Evolutionary conservation across 2,113 vertebrate species (phyloP).

Genomic region (Myxocyprinus asiaticus): DNA sequence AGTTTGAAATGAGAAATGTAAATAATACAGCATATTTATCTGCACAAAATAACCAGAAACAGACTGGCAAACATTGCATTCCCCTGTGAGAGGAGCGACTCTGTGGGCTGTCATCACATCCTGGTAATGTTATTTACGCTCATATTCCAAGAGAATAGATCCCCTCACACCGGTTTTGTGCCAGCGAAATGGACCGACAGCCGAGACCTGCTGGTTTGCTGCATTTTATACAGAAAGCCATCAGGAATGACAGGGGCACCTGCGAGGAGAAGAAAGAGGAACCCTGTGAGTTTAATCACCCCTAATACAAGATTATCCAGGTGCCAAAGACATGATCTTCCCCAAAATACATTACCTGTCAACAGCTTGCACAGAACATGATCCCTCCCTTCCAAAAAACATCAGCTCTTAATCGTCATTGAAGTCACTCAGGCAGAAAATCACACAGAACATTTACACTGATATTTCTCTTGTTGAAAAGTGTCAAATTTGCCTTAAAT

Average conservation of each 20-base stretch:
- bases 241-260: slow-evolving; percentile 60
- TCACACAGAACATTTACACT: slow-evolving; percentile 22
- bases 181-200: slow-evolving; percentile 26
- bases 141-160: slow-evolving; percentile 4
- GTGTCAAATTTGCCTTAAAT: slow-evolving; percentile 24
- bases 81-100: background rate
- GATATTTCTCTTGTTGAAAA: slow-evolving; percentile 27
- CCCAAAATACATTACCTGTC: slow-evolving; percentile 54
- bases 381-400: slow-evolving; percentile 37
- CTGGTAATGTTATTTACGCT: slow-evolving; percentile 49
- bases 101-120: slow-evolving; percentile 35
- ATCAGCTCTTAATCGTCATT: slow-evolving; percentile 50
- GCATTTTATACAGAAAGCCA: slow-evolving; percentile 52
- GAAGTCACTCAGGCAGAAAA: slow-evolving; percentile 45
- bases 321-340: slow-evolving; percentile 58
- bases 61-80: slow-evolving; percentile 1
- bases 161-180: slow-evolving; percentile 19
- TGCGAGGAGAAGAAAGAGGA: slow-evolving; percentile 56
- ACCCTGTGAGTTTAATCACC: slow-evolving; percentile 59
- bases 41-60: slow-evolving; percentile 19
- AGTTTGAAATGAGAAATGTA: slow-evolving; percentile 3
- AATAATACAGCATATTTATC: slow-evolving; percentile 32
- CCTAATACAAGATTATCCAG: slow-evolving; percentile 62
- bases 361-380: slow-evolving; percentile 40
- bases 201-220: slow-evolving; percentile 30